A percentile compares a stretch with the other conserved stretches of the same genome.
phyloP scores from a whole-genome alignment of 2,797 vertebrate genomes.

The Tenualosa ilisha region DNA sequence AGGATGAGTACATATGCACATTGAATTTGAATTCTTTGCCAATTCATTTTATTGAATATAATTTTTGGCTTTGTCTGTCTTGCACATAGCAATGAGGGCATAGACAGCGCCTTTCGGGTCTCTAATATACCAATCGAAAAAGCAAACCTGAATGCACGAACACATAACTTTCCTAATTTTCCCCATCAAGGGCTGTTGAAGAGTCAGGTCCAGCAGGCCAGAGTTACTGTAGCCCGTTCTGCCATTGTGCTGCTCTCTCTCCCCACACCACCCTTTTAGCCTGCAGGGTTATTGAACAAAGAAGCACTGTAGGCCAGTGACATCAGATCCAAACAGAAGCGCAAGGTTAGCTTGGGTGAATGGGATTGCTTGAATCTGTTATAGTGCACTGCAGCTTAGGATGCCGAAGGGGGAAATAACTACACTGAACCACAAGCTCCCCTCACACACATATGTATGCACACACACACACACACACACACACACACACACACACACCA shows the following conservation, averaged over 20 bases:
- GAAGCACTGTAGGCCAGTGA: conserved; percentile 5
- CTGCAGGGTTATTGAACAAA: not conserved
- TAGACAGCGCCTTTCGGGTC: not conserved
- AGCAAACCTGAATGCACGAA: not conserved
- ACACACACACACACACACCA: conserved; percentile 8
- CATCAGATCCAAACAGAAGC: conserved; percentile 17
- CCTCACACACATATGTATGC: not conserved
- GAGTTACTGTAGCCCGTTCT: not conserved
- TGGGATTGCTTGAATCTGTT: not conserved
- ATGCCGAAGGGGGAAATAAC: conserved; percentile 9
- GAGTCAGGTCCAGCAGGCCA: not conserved
- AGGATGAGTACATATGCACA: not conserved
- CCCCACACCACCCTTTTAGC: not conserved
- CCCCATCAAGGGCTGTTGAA: not conserved
- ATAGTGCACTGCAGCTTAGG: not conserved
- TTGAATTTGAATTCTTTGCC: not conserved
- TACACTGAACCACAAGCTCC: not conserved
- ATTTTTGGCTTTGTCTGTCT: not conserved
- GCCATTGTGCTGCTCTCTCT: not conserved
- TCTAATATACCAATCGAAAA: not conserved
- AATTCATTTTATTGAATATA: no score
- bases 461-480: conserved; percentile 15
- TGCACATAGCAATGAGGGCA: not conserved
- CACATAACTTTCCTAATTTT: not conserved
- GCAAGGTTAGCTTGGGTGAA: conserved; percentile 2